phyloP scores from a whole-genome alignment of 2,113 vertebrate genomes.

The Callopanchax toddi region DNA sequence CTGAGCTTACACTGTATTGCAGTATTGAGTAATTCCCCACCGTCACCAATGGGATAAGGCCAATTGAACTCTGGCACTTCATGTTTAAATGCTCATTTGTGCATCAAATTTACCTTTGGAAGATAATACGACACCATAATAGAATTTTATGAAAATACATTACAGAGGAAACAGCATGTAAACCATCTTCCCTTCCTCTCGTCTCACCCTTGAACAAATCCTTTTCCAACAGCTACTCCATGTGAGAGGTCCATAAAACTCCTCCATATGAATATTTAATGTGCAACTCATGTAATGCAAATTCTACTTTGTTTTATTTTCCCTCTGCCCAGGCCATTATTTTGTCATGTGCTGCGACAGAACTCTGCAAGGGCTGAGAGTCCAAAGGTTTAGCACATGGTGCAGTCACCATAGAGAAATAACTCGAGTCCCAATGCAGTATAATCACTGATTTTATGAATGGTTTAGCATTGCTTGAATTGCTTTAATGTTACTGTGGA shows the following conservation, averaged over 20 bases:
- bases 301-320: slow-evolving; percentile 72
- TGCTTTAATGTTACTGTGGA: slow-evolving; percentile 13
- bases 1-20: slow-evolving; percentile 22
- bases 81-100: slow-evolving; percentile 73
- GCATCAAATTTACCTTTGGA: slow-evolving; percentile 62
- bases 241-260: slow-evolving; percentile 57
- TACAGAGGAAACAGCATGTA: slow-evolving; percentile 41
- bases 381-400: slow-evolving; percentile 19
- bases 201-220: slow-evolving; percentile 47
- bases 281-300: slow-evolving; percentile 71
- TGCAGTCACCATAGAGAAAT: not conserved
- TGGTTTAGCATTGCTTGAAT: slow-evolving; percentile 23
- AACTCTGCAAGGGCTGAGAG: slow-evolving; percentile 13
- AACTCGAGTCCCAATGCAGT: slow-evolving; percentile 9
- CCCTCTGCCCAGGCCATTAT: slow-evolving; percentile 56
- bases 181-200: slow-evolving; percentile 25
- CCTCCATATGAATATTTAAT: slow-evolving; percentile 75
- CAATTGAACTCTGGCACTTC: slow-evolving; percentile 66
- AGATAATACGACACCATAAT: slow-evolving; percentile 67
- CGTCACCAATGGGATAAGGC: slow-evolving; percentile 61
- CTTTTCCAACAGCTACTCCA: slow-evolving; percentile 35
- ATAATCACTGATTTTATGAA: slow-evolving; percentile 30
- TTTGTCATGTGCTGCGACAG: slow-evolving; percentile 37
- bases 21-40: slow-evolving; percentile 40
- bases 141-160: slow-evolving; percentile 70